Evolutionary conservation across 2,888 invertebrate genomes (phyloP).

Genomic region (Nemurella pictetii): DNA sequence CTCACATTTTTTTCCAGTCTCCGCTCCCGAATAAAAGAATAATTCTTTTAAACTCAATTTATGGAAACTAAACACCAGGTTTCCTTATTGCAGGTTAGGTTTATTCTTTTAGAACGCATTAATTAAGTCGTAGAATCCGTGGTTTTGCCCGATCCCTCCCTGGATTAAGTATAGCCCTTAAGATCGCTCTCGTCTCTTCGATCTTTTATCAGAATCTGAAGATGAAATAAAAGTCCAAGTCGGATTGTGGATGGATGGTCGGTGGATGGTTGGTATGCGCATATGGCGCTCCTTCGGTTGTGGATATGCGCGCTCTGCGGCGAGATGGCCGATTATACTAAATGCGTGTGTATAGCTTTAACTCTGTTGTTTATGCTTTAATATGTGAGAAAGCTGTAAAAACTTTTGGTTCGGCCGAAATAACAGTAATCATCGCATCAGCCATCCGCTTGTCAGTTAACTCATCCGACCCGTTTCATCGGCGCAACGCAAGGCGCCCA

Average conservation of each 20-base stretch:
- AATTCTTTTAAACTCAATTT: background rate
- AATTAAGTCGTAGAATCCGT: background rate
- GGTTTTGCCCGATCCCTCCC: background rate
- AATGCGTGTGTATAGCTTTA: conserved; percentile 15
- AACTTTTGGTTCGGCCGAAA: conserved; percentile 18
- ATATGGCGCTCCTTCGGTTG: background rate
- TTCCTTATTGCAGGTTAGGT: background rate
- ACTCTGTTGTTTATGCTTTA: conserved; percentile 10
- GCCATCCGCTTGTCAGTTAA: conserved; percentile 13
- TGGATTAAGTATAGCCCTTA: background rate
- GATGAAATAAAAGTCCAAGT: background rate
- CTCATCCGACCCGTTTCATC: conserved; percentile 17
- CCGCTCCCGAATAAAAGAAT: background rate
- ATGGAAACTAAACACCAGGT: background rate
- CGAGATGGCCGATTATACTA: background rate
- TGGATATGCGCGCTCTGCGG: background rate
- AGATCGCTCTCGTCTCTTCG: background rate
- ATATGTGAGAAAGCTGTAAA: conserved; percentile 25
- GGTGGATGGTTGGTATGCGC: too few species aligned
- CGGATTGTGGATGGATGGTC: background rate
- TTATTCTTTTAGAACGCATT: background rate
- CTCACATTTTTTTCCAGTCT: background rate
- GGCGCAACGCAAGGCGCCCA: conserved; percentile 9
- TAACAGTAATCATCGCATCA: conserved; percentile 25
- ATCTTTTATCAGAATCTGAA: background rate